Evolutionary conservation across 2,797 vertebrate species (phyloP), one percentile per base, ranked within the genome.

Genomic region (Graptemys geographica): DNA sequence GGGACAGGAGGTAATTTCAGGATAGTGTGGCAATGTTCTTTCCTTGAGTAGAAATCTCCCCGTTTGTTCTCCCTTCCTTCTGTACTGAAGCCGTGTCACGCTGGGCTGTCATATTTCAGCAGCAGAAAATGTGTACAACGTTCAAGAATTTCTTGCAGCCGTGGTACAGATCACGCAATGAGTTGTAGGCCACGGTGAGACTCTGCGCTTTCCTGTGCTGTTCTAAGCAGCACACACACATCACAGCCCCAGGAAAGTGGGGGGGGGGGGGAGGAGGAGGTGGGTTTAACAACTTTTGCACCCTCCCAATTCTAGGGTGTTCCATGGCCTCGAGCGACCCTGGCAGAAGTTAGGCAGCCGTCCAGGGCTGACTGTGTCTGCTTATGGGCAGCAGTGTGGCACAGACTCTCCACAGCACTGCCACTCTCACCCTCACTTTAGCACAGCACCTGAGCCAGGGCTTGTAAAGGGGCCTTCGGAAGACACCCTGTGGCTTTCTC

Each of bases 1-100:
- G 31, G 3, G 6, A 53, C 37, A 19, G n/a, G 96, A 96, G 97
- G 97, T 97, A 4, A 97, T 94, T 65, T 96, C 96, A 96, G 96
- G 97, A 96, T 49, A 49, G 27, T 15, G 15, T 47, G 74, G 13
- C 44, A 4, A 28, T 49, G 93, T 88, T 93, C 93, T 65, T 21
- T 80, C 87, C 94, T 37, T 13, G 94, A 80, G 0, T 18, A 72
- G 91, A 56, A 88, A 44, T 0, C 28, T 80, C 56, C 55, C 78
- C 84, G 47, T 21, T 23, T 65, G 83, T n/a, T 12, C 9, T 72
- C 72, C n/a, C 10, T 84, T 81, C 33, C 72, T 74, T 27, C 65
- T 7, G 6, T 1, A 21, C 12, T 56, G 11, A 81, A 74, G 11
- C 18, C 72, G 15, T 49, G 16, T 49, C 74, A 28, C 69, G 2